Evolutionary conservation across 1,140 invertebrate species (phyloP).

Genomic region (Zaprionus ornatus): DNA sequence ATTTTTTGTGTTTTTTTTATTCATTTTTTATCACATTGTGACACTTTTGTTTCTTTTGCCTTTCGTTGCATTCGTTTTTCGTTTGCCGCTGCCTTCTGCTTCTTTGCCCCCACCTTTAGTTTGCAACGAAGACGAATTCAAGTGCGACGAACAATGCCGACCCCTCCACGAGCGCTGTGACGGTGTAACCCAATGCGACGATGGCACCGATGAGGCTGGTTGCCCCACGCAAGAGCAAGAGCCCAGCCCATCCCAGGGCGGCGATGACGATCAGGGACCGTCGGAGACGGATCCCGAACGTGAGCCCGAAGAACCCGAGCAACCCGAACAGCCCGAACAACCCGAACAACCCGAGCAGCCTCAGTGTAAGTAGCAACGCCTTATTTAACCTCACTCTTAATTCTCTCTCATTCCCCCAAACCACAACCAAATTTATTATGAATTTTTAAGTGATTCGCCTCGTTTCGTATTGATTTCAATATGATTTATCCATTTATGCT

Average conservation of each 20-base stretch:
- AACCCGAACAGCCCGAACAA: background rate
- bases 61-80: slow-evolving; percentile 30
- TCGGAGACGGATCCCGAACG: background rate
- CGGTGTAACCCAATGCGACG: slow-evolving; percentile 80
- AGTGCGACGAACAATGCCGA: slow-evolving; percentile 86
- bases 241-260: background rate
- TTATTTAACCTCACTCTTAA: background rate
- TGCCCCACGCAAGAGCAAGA: slow-evolving; percentile 76
- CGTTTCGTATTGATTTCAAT: background rate
- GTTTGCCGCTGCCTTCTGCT: slow-evolving; percentile 34
- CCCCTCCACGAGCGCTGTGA: slow-evolving; percentile 84
- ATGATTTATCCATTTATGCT: background rate
- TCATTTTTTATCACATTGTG: background rate
- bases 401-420: background rate
- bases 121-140: slow-evolving; percentile 87
- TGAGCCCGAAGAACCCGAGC: background rate
- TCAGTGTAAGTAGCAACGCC: background rate
- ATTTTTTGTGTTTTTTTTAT: background rate
- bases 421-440: background rate
- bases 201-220: slow-evolving; percentile 86
- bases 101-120: slow-evolving; percentile 50
- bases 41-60: slow-evolving; percentile 18
- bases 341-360: background rate
- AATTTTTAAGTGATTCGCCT: background rate
- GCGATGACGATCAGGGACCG: background rate